These are phyloP conservation scores for Agrilus cyanescens DNA, from an alignment of 2,888 invertebrate genomes.

Conservation along the genomic window DNA sequence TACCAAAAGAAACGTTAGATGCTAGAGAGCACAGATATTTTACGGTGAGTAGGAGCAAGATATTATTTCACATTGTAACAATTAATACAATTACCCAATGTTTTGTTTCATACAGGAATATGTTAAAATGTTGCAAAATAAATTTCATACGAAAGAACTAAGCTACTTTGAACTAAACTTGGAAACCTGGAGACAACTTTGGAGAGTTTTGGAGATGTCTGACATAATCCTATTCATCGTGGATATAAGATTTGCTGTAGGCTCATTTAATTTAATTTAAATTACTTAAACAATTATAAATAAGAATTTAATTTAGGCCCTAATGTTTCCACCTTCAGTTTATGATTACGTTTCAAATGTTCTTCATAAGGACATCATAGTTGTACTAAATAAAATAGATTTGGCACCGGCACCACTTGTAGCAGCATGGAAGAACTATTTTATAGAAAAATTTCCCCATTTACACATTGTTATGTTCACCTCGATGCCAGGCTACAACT, in stretches of 20 bases:
- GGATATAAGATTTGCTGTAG: constrained; percentile 75
- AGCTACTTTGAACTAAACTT: constrained; percentile 88
- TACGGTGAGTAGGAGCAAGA: constrained; percentile 37
- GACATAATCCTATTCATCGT: constrained; percentile 80
- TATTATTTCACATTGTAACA: neutral
- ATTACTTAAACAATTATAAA: neutral
- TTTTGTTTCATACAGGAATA: constrained; percentile 51
- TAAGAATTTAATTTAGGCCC: constrained; percentile 39
- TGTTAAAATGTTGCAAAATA: constrained; percentile 51
- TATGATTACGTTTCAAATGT: constrained; percentile 65
- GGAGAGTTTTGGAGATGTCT: constrained; percentile 91
- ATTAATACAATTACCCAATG: neutral
- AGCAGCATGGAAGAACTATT: constrained; percentile 78
- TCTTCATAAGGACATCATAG: constrained; percentile 71
- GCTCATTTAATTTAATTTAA: constrained; percentile 21
- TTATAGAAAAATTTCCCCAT: constrained; percentile 55
- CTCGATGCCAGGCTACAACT: constrained; percentile 65
- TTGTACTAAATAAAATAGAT: constrained; percentile 89
- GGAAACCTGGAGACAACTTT: constrained; percentile 93
- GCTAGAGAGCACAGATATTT: constrained; percentile 75
- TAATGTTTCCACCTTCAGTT: constrained; percentile 84
- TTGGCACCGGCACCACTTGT: constrained; percentile 70
- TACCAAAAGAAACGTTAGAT: constrained; percentile 61
- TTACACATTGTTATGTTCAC: constrained; percentile 74
- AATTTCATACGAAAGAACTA: constrained; percentile 49